phyloP scores from a whole-genome alignment of 2,888 invertebrate species.

The Chydorus sphaericus region DNA sequence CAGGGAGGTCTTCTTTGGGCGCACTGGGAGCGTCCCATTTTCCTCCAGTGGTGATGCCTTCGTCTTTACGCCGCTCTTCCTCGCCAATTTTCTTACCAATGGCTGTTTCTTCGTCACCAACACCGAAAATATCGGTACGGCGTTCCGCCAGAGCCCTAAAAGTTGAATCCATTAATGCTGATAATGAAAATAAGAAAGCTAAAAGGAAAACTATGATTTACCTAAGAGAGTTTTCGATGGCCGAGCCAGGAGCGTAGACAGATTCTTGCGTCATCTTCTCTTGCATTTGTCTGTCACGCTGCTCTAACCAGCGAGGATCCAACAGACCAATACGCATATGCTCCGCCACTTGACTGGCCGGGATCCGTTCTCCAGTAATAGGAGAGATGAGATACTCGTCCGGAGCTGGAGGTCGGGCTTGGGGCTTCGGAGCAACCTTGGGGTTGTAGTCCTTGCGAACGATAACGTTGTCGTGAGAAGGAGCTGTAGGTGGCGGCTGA shows the following conservation, averaged over 20 bases:
- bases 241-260: slow-evolving; percentile 60
- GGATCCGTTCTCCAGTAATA: slow-evolving; percentile 94
- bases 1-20: slow-evolving; percentile 81
- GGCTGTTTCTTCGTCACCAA: slow-evolving; percentile 94
- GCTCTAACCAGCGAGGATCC: slow-evolving; percentile 96
- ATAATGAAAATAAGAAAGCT: too few species aligned
- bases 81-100: slow-evolving; percentile 97
- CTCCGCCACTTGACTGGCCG: slow-evolving; percentile 91
- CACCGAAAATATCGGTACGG: slow-evolving; percentile 99
- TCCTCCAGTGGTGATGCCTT: slow-evolving; percentile 89
- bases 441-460: slow-evolving; percentile 95
- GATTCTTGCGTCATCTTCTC: slow-evolving; percentile 86
- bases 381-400: slow-evolving; percentile 94
- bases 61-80: slow-evolving; percentile 55
- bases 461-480: slow-evolving; percentile 79
- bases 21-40: slow-evolving; percentile 95
- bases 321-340: slow-evolving; percentile 93
- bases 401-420: slow-evolving; percentile 43
- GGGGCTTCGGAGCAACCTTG: slow-evolving; percentile 46
- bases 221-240: slow-evolving; percentile 91
- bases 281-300: slow-evolving; percentile 81
- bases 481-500: slow-evolving; percentile 60
- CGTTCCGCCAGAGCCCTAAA: slow-evolving; percentile 93
- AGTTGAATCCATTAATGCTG: too few species aligned
- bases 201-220: too few species aligned